Conservation (phyloP, 2,797 vertebrate species). For the Lates japonicus region DNA sequence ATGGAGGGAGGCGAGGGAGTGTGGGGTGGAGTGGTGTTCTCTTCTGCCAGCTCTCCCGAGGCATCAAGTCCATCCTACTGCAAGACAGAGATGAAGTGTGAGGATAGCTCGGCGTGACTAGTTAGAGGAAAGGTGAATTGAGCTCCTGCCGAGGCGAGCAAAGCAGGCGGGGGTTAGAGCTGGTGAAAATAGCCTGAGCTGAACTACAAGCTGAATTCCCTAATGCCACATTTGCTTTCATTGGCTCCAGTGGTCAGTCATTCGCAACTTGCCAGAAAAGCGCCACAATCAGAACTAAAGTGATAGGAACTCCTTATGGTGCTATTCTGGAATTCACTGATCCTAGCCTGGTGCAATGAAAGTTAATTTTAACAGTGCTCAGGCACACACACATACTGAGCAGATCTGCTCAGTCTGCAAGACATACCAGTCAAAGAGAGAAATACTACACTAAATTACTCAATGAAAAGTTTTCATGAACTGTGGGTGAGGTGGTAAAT, state of each 20-base stretch:
- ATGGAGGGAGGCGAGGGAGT: slow-evolving; percentile 30
- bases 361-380: slow-evolving; percentile 52
- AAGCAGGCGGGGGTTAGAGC: slow-evolving; percentile 52
- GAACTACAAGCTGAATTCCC: slow-evolving; percentile 69
- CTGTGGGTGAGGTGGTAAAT: background rate
- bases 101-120: slow-evolving; percentile 47
- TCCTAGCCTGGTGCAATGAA: slow-evolving; percentile 49
- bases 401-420: background rate
- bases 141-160: slow-evolving; percentile 59
- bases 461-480: slow-evolving; percentile 1
- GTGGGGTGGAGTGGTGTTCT: slow-evolving; percentile 22
- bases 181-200: slow-evolving; percentile 69
- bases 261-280: slow-evolving; percentile 50
- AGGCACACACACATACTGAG: slow-evolving; percentile 4
- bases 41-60: slow-evolving; percentile 53
- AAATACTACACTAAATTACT: background rate
- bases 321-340: slow-evolving; percentile 67
- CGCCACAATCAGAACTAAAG: slow-evolving; percentile 65
- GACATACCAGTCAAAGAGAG: background rate
- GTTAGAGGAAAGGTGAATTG: slow-evolving; percentile 74
- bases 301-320: slow-evolving; percentile 60
- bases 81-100: slow-evolving; percentile 69
- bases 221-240: slow-evolving; percentile 67
- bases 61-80: slow-evolving; percentile 63
- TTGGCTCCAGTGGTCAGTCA: slow-evolving; percentile 50